Evolutionary conservation across 2,888 invertebrate genomes (phyloP), one percentile per base, ranked within the genome.

Genomic region (Selenia dentaria): DNA sequence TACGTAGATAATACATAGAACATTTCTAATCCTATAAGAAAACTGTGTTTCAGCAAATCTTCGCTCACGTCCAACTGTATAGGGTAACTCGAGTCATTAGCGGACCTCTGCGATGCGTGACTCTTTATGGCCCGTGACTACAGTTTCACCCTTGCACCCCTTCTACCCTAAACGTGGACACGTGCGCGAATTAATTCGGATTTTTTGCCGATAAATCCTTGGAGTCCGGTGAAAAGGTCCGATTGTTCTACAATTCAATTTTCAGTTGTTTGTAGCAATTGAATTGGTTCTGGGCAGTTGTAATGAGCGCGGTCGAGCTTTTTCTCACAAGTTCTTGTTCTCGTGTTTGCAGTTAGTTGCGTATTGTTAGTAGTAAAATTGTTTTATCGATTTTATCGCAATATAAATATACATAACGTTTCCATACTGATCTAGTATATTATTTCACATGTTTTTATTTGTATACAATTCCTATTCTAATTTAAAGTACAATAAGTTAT

Each of bases 121-220:
- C 89, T 83, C 74, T 83, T 82, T 83, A 86, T 83, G 80, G 74
- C 58, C 87, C 87, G 83, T 87, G 82, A 86, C 86, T 79, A 64
- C 71, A 62, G 57, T 51, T 53, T 48, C 56, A 51, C 59, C 63
- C 67, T 56, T 62, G 77, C 79, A 83, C 80, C 86, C 85, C 78
- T 86, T 81, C 73, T 63, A 43, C 73, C 72, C 81, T 87, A 88
- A 89, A 86, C 79, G 79, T 67, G 73, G 79, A 83, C 88, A 89
- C 87, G 89, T 87, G 87, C 76, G 77, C 72, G 81, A 80, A 85
- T 90, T 87, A 84, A 84, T 83, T 78, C 70, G 64, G 70, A 81
- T 82, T 86, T 84, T 84, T 87, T 57, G 69, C 70, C 72, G 67
- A 82, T 78, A 78, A 76, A 76, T 74, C 72, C 62, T 60, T 42